A percentile compares a stretch with the other conserved stretches of the same genome.
Conservation (phyloP, 2,888 invertebrate genomes). For the Dendrolimus pini region DNA sequence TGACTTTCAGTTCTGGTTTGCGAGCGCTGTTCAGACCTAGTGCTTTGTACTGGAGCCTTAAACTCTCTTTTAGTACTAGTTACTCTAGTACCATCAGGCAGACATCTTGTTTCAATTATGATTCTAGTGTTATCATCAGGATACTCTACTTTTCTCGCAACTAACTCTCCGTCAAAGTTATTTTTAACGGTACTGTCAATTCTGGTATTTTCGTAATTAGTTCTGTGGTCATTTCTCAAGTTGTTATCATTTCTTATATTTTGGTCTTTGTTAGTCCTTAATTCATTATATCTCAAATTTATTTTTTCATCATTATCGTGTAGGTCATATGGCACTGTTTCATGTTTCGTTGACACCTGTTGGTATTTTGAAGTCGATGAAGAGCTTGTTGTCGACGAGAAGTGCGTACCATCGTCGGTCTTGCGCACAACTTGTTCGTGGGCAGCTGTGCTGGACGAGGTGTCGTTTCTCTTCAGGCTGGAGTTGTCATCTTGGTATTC, state of each 20-base stretch:
- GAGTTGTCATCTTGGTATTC: slow-evolving; percentile 61
- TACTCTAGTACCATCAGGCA: slow-evolving; percentile 81
- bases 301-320: slow-evolving; percentile 39
- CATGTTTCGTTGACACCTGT: slow-evolving; percentile 47
- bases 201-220: slow-evolving; percentile 2
- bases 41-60: slow-evolving; percentile 50
- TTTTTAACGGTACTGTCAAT: slow-evolving; percentile 4
- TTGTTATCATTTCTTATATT: slow-evolving; percentile 11
- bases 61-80: slow-evolving; percentile 83
- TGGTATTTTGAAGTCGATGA: slow-evolving; percentile 53
- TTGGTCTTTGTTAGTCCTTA: slow-evolving; percentile 23
- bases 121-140: slow-evolving; percentile 81
- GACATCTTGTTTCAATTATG: slow-evolving; percentile 79
- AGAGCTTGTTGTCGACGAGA: slow-evolving; percentile 53
- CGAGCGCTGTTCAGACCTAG: slow-evolving; percentile 46
- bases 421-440: slow-evolving; percentile 55
- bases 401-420: slow-evolving; percentile 54
- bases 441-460: slow-evolving; percentile 47
- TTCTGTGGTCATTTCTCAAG: slow-evolving; percentile 1
- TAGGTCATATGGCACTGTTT: slow-evolving; percentile 49
- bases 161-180: slow-evolving; percentile 56
- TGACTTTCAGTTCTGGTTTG: slow-evolving; percentile 45
- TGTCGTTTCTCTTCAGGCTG: slow-evolving; percentile 57
- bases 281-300: slow-evolving; percentile 38
- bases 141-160: slow-evolving; percentile 77